Evolutionary conservation across 2,113 vertebrate species (phyloP), one percentile per base, ranked within the genome.

Genomic region (Potamarius usumacintae): DNA sequence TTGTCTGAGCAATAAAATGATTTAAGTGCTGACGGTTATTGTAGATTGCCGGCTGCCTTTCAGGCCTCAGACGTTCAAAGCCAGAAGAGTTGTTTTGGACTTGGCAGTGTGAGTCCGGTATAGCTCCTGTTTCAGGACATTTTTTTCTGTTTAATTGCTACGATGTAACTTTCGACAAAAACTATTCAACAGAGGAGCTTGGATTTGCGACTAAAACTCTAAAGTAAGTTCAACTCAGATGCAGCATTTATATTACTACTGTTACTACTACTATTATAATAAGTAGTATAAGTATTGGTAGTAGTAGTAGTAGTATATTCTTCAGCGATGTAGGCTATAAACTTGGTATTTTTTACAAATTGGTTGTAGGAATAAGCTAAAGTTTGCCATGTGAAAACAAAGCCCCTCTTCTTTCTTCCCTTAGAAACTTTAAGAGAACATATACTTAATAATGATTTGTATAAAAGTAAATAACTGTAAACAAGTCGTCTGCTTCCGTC

Each of bases 11-110:
- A 93, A 94, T 94, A 94, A 94, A 94, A 90, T 87, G 90, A 92
- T 93, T 92, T 92, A 93, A 90, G 90, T 86, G 88, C 90, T 90
- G 92, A 91, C 92, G 91, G 90, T 93, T 92, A 91, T 86, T 92
- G 87, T 86, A 89, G 92, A 91, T 90, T 90, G 90, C 91, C 91
- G 92, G 88, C 67, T 92, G 93, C 90, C 92, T 91, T 90, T 89
- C 83, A 89, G 87, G 93, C 91, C 89, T 87, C 92, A 94, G 91
- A 94, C 94, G 94, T 94, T 95, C 94, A 95, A 93, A 94, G 94
- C 92, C 94, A 93, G 85, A 89, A 85, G 25, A 81, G 78, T 91
- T 92, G 91, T 93, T 94, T 92, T 94, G 94, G 91, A 94, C 94
- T 94, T 95, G 94, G 93, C 94, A 90, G 92, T 93, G 92, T 92